Conservation (phyloP, 2,113 vertebrate genomes). For the Brienomyrus longianalis region DNA sequence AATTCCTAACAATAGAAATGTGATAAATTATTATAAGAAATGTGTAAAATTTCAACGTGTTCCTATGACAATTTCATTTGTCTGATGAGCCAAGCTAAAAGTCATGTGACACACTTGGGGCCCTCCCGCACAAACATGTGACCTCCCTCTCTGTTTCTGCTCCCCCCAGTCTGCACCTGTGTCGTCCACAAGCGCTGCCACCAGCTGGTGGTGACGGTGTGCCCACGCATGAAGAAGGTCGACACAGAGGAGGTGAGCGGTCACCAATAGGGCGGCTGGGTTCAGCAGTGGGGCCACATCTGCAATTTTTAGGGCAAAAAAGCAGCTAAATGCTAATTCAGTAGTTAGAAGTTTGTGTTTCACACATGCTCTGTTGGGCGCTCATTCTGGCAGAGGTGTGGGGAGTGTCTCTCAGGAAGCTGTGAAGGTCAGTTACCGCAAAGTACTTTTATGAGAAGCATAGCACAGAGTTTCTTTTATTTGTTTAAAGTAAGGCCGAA, state of each 20-base stretch:
- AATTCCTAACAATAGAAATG: not conserved
- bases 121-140: not conserved
- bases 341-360: not conserved
- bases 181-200: slow-evolving; percentile 97
- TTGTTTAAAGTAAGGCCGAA: not conserved
- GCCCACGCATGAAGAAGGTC: slow-evolving; percentile 84
- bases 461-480: not conserved
- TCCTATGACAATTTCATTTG: not conserved
- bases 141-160: not conserved
- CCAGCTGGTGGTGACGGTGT: slow-evolving; percentile 85
- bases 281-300: not conserved
- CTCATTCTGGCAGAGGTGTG: not conserved
- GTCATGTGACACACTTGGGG: not conserved
- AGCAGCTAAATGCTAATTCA: not conserved
- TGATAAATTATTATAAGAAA: not conserved
- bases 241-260: slow-evolving; percentile 62
- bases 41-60: not conserved
- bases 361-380: not conserved
- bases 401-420: not conserved
- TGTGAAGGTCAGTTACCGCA: not conserved
- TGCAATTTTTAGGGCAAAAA: not conserved
- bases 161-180: slow-evolving; percentile 75
- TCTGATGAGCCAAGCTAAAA: not conserved
- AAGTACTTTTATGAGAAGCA: not conserved
- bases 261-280: not conserved